Conservation (phyloP, 2,888 invertebrate genomes). For the Brassicogethes aeneus region DNA sequence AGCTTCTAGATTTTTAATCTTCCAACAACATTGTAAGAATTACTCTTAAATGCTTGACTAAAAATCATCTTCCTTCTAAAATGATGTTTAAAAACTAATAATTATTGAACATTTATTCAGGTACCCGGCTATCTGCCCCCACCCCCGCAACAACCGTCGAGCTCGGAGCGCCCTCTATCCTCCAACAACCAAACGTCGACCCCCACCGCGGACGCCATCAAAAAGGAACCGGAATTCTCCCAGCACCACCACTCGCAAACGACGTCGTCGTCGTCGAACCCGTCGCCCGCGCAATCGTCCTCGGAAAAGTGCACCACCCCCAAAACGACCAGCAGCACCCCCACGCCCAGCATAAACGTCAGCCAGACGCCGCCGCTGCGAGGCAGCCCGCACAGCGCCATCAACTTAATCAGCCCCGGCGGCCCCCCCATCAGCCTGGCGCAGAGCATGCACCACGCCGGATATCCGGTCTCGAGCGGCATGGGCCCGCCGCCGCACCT, state of each 20-base stretch:
- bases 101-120: too few relatives aligned
- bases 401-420: slow-evolving; percentile 51
- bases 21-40: too few relatives aligned
- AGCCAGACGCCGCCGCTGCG: slow-evolving; percentile 43
- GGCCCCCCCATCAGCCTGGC: slow-evolving; percentile 51
- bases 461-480: slow-evolving; percentile 39
- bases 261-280: slow-evolving; percentile 27
- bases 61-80: too few relatives aligned
- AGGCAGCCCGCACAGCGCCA: slow-evolving; percentile 47
- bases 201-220: slow-evolving; percentile 63
- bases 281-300: slow-evolving; percentile 30
- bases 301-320: slow-evolving; percentile 33
- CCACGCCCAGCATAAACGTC: slow-evolving; percentile 28
- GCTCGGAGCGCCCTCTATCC: slow-evolving; percentile 11
- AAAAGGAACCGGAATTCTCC: slow-evolving; percentile 58
- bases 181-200: slow-evolving; percentile 41
- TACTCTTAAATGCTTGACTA: too few relatives aligned
- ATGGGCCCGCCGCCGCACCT: slow-evolving; percentile 66
- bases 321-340: slow-evolving; percentile 30
- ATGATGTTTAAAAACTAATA: too few relatives aligned
- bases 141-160: slow-evolving; percentile 17
- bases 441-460: slow-evolving; percentile 53
- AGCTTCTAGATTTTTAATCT: too few relatives aligned
- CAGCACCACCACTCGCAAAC: slow-evolving; percentile 36
- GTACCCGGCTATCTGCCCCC: slow-evolving; percentile 30